Conservation (phyloP, 2,888 invertebrate genomes). For the Lysandra bellargus region DNA sequence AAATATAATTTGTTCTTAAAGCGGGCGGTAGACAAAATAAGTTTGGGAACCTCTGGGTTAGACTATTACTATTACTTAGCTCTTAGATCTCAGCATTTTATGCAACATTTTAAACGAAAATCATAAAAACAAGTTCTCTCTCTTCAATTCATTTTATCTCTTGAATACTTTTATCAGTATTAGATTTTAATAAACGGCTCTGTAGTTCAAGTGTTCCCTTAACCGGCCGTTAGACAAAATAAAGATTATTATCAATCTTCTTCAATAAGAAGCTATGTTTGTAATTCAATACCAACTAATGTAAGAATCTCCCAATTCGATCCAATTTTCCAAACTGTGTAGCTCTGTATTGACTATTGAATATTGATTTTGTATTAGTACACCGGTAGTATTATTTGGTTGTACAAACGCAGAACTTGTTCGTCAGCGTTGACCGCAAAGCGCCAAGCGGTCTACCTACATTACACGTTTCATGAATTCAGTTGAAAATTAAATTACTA, state of each 20-base stretch:
- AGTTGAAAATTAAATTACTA: not conserved
- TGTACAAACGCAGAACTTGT: not conserved
- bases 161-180: not conserved
- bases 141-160: not conserved
- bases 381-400: not conserved
- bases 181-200: not conserved
- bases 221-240: not conserved
- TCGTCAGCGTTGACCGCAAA: slow-evolving; percentile 1
- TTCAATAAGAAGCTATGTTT: too few species aligned
- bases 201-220: not conserved
- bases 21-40: too few species aligned
- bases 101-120: not conserved
- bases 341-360: not conserved
- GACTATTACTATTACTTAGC: not conserved
- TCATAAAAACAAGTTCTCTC: not conserved
- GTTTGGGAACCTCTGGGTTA: not conserved
- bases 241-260: too few species aligned
- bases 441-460: not conserved
- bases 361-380: not conserved
- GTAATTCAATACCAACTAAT: too few species aligned
- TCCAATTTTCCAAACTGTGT: too few species aligned
- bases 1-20: too few species aligned
- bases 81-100: not conserved
- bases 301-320: too few species aligned
- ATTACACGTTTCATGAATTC: not conserved